A percentile compares a stretch with the other conserved stretches of the same genome.
Conservation (phyloP, 2,113 vertebrate species). For the Eubucco bourcierii region DNA sequence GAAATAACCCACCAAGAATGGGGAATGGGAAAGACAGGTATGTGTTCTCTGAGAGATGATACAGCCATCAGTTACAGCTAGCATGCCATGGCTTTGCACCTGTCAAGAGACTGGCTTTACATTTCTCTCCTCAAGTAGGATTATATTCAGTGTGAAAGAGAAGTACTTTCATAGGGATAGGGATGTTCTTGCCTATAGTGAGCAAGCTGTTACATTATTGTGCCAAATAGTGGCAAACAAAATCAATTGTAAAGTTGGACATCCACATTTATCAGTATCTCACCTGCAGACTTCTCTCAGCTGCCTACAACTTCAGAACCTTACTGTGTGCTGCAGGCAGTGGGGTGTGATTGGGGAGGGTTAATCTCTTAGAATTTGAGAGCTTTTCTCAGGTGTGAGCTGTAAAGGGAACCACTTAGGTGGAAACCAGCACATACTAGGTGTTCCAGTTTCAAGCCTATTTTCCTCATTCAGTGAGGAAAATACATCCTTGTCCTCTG, state of each 20-base stretch:
- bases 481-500: not conserved
- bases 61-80: rapidly evolving
- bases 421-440: not conserved
- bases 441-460: not conserved
- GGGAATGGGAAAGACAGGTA: not conserved
- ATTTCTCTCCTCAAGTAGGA: not conserved
- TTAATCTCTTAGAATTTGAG: not conserved
- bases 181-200: not conserved
- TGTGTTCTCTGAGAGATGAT: not conserved
- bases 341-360: no score
- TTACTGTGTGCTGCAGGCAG: not conserved
- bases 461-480: not conserved
- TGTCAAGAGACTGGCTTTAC: not conserved
- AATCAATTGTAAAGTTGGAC: not conserved
- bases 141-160: not conserved
- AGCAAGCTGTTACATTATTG: not conserved
- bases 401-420: not conserved
- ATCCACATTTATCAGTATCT: not conserved
- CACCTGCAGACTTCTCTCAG: not conserved
- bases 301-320: not conserved
- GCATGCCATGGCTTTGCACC: not conserved
- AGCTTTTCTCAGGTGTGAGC: not conserved
- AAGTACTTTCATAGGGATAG: not conserved
- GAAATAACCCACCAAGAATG: not conserved
- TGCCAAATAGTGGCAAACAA: not conserved